These are phyloP conservation scores for Ailurus styani DNA, from an alignment of 2,113 vertebrate species.

Conservation along the genomic window DNA sequence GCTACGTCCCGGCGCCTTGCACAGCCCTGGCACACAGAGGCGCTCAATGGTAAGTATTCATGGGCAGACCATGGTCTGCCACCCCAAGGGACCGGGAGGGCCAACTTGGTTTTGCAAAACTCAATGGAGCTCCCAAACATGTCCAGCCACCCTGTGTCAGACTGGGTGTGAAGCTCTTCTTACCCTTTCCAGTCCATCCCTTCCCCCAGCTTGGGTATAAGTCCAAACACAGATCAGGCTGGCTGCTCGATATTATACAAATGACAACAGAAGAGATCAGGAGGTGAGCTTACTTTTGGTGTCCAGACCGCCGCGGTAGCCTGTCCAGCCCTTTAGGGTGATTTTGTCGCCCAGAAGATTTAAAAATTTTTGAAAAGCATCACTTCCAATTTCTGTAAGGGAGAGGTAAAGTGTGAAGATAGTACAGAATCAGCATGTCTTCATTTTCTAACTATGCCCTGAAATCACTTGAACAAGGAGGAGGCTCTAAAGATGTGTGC, in stretches of 20 bases:
- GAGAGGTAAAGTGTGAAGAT: constrained; percentile 28
- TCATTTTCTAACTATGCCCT: neutral
- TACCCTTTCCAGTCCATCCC: neutral
- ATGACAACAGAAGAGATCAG: neutral
- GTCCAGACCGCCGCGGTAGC: constrained; percentile 97
- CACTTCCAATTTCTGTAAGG: constrained; percentile 91
- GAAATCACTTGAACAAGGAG: neutral
- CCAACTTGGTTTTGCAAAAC: neutral
- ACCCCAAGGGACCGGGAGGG: neutral
- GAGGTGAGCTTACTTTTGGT: constrained; percentile 92
- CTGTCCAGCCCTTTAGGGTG: constrained; percentile 95
- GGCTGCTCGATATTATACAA: neutral
- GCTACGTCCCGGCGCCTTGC: neutral
- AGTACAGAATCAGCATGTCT: neutral
- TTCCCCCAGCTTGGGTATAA: neutral
- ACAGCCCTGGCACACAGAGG: neutral
- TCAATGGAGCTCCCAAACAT: neutral
- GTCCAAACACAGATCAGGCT: neutral
- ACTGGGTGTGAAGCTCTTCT: neutral
- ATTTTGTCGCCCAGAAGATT: constrained; percentile 92
- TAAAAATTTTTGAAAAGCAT: constrained; percentile 93
- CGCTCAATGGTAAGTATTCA: neutral
- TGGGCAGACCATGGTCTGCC: neutral
- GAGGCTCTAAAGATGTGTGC: accelerated
- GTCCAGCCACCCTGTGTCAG: neutral